Base-by-base conservation (phyloP, 2,113 vertebrate genomes). In the Hassar affinis region DNA sequence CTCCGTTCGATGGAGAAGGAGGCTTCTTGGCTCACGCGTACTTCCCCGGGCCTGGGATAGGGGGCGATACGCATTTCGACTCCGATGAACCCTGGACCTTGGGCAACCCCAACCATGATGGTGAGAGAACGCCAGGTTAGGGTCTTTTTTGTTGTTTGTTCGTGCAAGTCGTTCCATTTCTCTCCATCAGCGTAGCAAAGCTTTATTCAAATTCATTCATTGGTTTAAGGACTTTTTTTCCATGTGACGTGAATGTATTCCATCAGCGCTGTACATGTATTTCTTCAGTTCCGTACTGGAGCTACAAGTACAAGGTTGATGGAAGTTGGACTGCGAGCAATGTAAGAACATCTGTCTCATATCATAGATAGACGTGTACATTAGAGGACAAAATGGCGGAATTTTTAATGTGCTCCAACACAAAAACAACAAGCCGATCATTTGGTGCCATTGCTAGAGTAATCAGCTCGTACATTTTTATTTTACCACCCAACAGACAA, bases 21-120 rank as follows among this genome's bases (percentile, higher is more conserved):
- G 98, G 98, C 84, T 99, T 99, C 90, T 92, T 99, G 59, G 98
- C 98, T 83, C 98, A 99, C 0, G 98, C 98, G 84, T 99, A 99
- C 91, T 99, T 99, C 81, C 98, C 98, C 22, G 98, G 98, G 59
- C 98, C 98, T 0, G 98, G 98, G 78, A 99, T 99, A 79, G 98
- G 98, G 85, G 98, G 98, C 85, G 98, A 99, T 89, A 99, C 97
- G 74, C 98, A 99, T 91, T 99, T 99, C 25, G 98, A 99, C 88
- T 99, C 96, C 0, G 98, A 99, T 38, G 98, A 99, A 85, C 98
- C 98, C 0, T 99, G 98, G 98, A 99, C 98, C 3, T 91, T 99
- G 85, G 97, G 97, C 87, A 98, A 98, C 90, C 96, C 97, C 82
- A 97, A 98, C 90, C 97, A 99, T 80, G 98, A 99, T 90, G 97